Evolutionary conservation across 1,140 invertebrate species (phyloP), one percentile per base, ranked within the genome.

Genomic region (Drusus annulatus): DNA sequence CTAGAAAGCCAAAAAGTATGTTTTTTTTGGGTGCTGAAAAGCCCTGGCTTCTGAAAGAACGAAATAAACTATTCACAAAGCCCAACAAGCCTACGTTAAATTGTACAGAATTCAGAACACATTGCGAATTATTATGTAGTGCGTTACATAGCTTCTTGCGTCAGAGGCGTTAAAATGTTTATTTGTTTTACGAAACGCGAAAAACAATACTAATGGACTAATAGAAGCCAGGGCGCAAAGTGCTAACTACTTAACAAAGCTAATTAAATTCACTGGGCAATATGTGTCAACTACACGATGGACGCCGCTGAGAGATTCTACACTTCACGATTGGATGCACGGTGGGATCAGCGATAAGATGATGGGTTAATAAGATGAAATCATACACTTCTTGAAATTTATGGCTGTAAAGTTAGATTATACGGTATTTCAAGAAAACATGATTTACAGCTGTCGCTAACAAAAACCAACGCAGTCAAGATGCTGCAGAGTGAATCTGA

Each of bases 251-350:
- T 68, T 58, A 51, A n/a, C 17, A 21, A 10, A n/a, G 77, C 77
- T 78, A 78, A 78, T 78, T 54, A 78, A 78, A 78, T 78, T 31
- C 50, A 51, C 77, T 31, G 23, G 69, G 68, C 56, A 36, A 78
- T 78, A 36, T 78, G 63, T 78, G 77, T 78, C 77, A 78, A 45
- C 45, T 36, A 16, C 10, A 50, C 25, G 63, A 68, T 68, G 63
- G 63, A 45, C n/a, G 28, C 5, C 17, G 28, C 5, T 8, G 0
- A 31, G 1, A 36, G 28, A 68, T 17, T 19, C 63, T 21, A 60
- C 19, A 60, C n/a, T 65, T 65, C 31, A 36, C 8, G 8, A 36
- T 6, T 36, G 31, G 5, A 36, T 45, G 36, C 7, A 13, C 10
- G 36, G 36, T 13, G 1, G 63, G 63, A 68, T 68, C 63, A 68